Evolutionary conservation across 2,113 vertebrate genomes (phyloP), one percentile per base, ranked within the genome.

Genomic region (Opisthocomus hoazin): DNA sequence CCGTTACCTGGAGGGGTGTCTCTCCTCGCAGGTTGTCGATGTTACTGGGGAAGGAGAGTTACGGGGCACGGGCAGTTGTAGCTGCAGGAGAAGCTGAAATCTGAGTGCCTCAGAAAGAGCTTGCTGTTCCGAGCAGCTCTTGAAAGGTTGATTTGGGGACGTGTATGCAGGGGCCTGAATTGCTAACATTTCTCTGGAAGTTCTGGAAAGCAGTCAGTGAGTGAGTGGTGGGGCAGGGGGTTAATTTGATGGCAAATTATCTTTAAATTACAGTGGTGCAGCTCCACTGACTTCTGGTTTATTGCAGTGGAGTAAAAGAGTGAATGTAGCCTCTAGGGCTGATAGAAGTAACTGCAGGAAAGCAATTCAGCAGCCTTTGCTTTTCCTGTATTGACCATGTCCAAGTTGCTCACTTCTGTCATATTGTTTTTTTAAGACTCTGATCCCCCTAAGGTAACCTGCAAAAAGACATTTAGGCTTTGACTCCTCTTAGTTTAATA

Each of bases 151-250:
- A 5, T 68, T 2, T 71, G 48, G 69, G 77, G 36, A 29, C 57
- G 29, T 0, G 0, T 24, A 15, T 0, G 0, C 27, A 66, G 41
- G 50, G 66, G 36, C 36, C 43, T 41, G 48, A 75, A 68, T 48
- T 0, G 0, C 54, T 46, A 12, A 20, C 1, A 0, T 73, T 83
- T 75, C 70, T 73, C 50, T 80, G 87, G 58, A 87, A 61, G 45
- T 79, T 93, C 43, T 71, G n/a, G 41, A 85, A 90, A 70, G 66
- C 75, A 69, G 48, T 86, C 34, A 48, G 48, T 60, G 53, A 92
- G 45, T 39, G 70, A 91, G 54, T 61, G 50, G 73, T 90, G 56
- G 81, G 60, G 66, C 79, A 86, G 37, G 29, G 57, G 68, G 63
- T 90, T 80, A 83, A 95, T 90, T 53, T 90, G 68, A 56, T 76